A percentile compares a stretch with the other conserved stretches of the same genome.
phyloP scores from a whole-genome alignment of 2,888 invertebrate genomes.

The Harmothoe impar region DNA sequence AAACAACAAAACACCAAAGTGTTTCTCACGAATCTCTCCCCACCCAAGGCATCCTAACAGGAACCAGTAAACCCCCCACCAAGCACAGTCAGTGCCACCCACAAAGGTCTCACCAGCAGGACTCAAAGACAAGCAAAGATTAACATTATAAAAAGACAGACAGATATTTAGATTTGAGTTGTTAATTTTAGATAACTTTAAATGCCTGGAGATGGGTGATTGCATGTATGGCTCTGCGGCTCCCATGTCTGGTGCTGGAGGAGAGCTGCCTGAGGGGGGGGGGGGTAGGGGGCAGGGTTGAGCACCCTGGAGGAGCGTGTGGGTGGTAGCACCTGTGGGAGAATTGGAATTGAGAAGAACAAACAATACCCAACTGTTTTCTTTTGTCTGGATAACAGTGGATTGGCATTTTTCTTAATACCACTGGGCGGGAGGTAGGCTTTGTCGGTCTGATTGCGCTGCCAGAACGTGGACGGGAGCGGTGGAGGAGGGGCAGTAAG shows the following conservation, averaged over 20 bases:
- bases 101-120: too few relatives aligned
- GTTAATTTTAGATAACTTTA: too few relatives aligned
- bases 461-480: background rate
- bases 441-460: constrained; percentile 10
- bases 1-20: too few relatives aligned
- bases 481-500: background rate
- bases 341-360: constrained; percentile 1
- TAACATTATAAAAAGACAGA: too few relatives aligned
- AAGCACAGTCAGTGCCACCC: too few relatives aligned
- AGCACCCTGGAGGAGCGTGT: background rate
- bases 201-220: too few relatives aligned
- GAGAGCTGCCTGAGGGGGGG: background rate
- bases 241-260: background rate
- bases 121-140: too few relatives aligned
- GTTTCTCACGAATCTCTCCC: too few relatives aligned
- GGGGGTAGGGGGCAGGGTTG: background rate
- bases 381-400: background rate
- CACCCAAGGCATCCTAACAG: too few relatives aligned
- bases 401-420: constrained; percentile 36
- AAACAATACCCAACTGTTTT: constrained; percentile 12
- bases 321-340: background rate
- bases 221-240: too few relatives aligned
- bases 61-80: too few relatives aligned
- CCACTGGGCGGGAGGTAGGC: constrained; percentile 20
- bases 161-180: too few relatives aligned